Conservation (phyloP, 2,888 invertebrate genomes). For the Seladonia tumulorum region DNA sequence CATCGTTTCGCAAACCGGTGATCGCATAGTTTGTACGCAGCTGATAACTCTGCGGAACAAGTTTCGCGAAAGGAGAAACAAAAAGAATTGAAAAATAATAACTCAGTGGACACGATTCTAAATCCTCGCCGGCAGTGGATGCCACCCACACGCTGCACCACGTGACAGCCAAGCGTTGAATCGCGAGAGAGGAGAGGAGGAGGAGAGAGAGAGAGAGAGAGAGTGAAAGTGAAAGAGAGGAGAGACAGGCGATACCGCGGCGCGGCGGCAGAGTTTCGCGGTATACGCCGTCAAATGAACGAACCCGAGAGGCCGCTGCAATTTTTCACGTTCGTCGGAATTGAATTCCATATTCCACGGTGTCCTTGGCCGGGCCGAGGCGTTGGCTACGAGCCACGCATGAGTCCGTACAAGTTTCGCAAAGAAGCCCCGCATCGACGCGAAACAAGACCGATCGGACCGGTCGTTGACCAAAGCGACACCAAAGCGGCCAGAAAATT, state of each 20-base stretch:
- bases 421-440: constrained; percentile 31
- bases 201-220: neutral
- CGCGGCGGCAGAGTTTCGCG: constrained; percentile 4
- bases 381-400: constrained; percentile 45
- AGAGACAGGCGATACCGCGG: neutral
- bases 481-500: neutral
- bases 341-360: constrained; percentile 47
- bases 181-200: neutral
- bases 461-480: neutral
- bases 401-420: constrained; percentile 52
- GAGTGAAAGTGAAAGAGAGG: too few relatives aligned
- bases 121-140: constrained; percentile 10
- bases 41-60: neutral
- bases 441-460: neutral
- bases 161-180: neutral
- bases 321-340: constrained; percentile 38
- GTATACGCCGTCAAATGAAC: constrained; percentile 33
- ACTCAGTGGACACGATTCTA: constrained; percentile 13
- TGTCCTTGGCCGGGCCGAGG: constrained; percentile 40
- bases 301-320: constrained; percentile 4
- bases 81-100: constrained; percentile 4
- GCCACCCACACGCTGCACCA: constrained; percentile 3
- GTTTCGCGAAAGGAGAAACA: neutral
- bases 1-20: neutral
- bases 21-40: neutral